These are phyloP conservation scores for Notolepis coatsorum DNA, from an alignment of 2,797 vertebrate genomes.

Conservation along the genomic window DNA sequence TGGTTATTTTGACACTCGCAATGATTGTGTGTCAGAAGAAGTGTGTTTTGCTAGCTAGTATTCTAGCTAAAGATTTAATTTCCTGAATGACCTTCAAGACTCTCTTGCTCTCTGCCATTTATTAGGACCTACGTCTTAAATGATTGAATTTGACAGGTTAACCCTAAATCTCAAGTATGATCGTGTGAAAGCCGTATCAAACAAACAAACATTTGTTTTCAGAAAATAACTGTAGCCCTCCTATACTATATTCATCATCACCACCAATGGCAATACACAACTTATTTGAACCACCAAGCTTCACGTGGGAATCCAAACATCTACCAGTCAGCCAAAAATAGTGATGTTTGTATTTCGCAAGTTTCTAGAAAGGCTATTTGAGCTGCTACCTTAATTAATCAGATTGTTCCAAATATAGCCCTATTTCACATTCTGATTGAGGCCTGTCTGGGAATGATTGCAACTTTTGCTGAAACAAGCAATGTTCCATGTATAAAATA, in stretches of 20 bases:
- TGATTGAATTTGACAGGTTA: not conserved
- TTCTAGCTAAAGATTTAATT: slow-evolving; percentile 14
- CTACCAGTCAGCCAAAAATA: not conserved
- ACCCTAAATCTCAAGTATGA: not conserved
- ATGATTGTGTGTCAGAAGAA: not conserved
- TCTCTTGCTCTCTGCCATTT: not conserved
- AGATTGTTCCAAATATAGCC: not conserved
- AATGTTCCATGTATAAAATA: too few relatives aligned
- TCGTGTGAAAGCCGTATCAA: not conserved
- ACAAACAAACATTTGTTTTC: not conserved
- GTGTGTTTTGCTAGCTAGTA: not conserved
- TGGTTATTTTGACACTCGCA: not conserved
- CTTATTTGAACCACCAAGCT: not conserved
- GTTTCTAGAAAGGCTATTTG: not conserved
- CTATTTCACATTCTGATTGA: not conserved
- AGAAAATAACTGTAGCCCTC: not conserved
- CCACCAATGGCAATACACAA: too few relatives aligned
- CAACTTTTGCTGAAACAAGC: too few relatives aligned
- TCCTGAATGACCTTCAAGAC: slow-evolving; percentile 61
- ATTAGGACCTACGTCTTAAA: too few relatives aligned
- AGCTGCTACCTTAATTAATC: not conserved
- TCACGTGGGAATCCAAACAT: not conserved
- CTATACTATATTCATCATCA: too few relatives aligned
- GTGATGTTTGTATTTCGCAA: too few relatives aligned
- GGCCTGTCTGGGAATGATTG: not conserved